These are phyloP conservation scores for Hippasteria phrygiana DNA, from an alignment of 53 echinoderm and acorn worm genomes.

Conservation along the genomic window DNA sequence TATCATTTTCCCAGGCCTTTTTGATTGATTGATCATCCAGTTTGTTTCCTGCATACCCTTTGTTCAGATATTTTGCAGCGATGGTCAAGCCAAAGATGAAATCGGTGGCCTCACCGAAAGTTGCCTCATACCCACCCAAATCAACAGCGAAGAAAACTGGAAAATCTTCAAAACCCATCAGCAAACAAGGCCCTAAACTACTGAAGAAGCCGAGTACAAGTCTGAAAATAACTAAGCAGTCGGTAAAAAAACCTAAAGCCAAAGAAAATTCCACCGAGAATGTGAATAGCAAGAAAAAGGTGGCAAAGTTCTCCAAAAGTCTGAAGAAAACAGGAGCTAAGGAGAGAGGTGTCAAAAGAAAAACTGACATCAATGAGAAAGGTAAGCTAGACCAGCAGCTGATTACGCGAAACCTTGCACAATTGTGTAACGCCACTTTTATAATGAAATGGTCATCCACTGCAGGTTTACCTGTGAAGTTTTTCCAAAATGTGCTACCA, in stretches of 20 bases:
- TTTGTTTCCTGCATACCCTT: not conserved
- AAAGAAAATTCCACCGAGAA: slow-evolving; percentile 15
- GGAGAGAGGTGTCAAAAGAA: slow-evolving; percentile 38
- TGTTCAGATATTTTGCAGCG: not conserved
- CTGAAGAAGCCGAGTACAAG: slow-evolving; percentile 17
- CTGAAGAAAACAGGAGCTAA: not conserved
- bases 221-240: not conserved
- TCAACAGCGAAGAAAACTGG: slow-evolving; percentile 16
- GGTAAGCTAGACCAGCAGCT: slow-evolving; percentile 8
- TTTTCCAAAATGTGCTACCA: too few species aligned
- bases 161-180: slow-evolving; percentile 7
- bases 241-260: not conserved
- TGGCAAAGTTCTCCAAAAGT: not conserved
- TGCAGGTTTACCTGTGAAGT: too few species aligned
- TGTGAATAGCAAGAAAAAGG: not conserved
- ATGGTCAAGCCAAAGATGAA: slow-evolving; percentile 59
- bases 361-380: not conserved
- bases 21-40: too few species aligned
- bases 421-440: too few species aligned
- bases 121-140: slow-evolving; percentile 26
- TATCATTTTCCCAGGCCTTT: too few species aligned
- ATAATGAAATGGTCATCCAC: too few species aligned
- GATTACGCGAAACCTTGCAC: too few species aligned
- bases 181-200: not conserved
- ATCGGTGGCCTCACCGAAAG: slow-evolving; percentile 39